Evolutionary conservation across 2,888 invertebrate genomes (phyloP), one percentile per base, ranked within the genome.

Genomic region (Linhomoeus sp.): DNA sequence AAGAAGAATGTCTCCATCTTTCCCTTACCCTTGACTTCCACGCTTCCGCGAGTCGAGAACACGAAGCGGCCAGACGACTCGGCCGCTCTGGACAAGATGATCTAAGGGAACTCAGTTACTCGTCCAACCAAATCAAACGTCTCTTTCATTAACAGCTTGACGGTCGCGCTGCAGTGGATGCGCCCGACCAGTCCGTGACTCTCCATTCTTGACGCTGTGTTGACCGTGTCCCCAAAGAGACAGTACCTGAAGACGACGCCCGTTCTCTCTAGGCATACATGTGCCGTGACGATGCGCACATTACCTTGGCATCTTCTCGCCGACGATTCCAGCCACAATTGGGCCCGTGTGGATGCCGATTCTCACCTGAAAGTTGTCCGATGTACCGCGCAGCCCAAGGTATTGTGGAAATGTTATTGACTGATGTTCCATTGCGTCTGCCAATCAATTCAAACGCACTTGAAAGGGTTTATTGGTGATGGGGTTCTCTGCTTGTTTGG

Each of bases 1-100:
- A 60, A 50, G 43, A 56, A 60, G 48, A 53, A 58, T 1, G 60
- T 60, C 26, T 57, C 53, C 60, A 60, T 58, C 41, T 56, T 54
- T 2, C 58, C 58, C 25, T 58, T 58, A 39, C 58, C 58, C 48
- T 60, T 60, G 37, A 60, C 56, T 26, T 49, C 50, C 14, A 57
- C 53, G 35, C 48, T 52, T 26, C 59, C 60, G 12, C 60, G 55
- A 9, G 52, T 40, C 23, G 54, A 51, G 46, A 60, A 60, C 35
- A 55, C 53, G 46, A 60, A 60, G 3, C 60, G 51, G 1, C 60
- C 60, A 7, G 56, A 56, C 14, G 43, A 46, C 33, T 53, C 50
- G 7, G 60, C 58, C 29, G 53, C 50, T 38, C 56, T 55, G 26
- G 47, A 44, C 9, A 20, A n/a, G 33, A 33, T 12, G 15, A 12